Base-by-base conservation (phyloP, 2,888 invertebrate species). In the Drosophila nr. perissopoda region DNA sequence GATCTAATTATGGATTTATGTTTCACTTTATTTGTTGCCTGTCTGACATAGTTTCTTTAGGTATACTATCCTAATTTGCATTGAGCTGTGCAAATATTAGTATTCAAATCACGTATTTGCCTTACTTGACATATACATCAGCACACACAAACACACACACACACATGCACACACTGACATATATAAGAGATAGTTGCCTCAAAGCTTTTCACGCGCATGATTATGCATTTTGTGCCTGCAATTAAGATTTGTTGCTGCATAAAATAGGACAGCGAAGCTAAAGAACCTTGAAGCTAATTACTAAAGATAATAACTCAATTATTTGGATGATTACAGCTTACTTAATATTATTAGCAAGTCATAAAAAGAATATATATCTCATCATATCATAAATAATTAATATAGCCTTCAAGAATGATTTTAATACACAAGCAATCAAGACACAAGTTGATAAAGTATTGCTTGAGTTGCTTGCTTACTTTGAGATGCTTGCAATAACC, bases 31-130 rank as follows among this genome's bases (percentile, higher is more conserved):
- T 54, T 45, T 27, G 38, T 51, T 49, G 59, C 4, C 56, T 56
- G 57, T 29, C 54, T 78, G 80, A 76, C 80, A 76, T 61, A 73
- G 65, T 81, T 81, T 69, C 18, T 4, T 40, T 42, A 34, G 13
- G 13, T 33, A 10, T n/a, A 40, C 58, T 36, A 36, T 49, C 34
- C 57, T 49, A 57, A 62, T 76, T 69, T 48, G 54, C 21, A 31
- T 38, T n/a, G 13, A 11, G 45, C 11, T 66, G 59, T 45, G 67
- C 52, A 76, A 78, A 72, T 72, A 82, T 83, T 87, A 78, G 68
- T 73, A 87, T 87, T 86, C 87, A 75, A 82, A 82, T 78, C 87
- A 87, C 88, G 87, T 88, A 80, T 82, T 80, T 82, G 63, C 62
- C 69, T 68, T 67, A 71, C 76, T 82, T 87, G 86, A 70, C 81